A percentile compares a stretch with the other conserved stretches of the same genome.
Conservation (phyloP, 2,113 vertebrate genomes). For the Potamarius usumacintae region DNA sequence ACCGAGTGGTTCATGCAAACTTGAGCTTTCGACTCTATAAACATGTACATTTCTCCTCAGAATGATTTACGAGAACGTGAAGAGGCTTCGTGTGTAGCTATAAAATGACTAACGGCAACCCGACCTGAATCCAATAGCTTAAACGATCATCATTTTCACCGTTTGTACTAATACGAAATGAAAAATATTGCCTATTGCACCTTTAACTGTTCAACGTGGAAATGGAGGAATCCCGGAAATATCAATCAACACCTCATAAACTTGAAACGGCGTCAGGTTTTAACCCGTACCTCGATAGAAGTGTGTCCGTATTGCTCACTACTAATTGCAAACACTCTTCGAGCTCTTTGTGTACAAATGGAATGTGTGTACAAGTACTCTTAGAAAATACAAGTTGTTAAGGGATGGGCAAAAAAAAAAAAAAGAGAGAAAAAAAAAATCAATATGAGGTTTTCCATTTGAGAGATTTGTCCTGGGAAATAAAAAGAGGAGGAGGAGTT, state of each 20-base stretch:
- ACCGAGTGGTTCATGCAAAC: background rate
- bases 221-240: background rate
- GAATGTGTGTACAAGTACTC: slow-evolving; percentile 15
- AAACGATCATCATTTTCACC: background rate
- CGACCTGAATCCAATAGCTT: background rate
- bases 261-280: background rate
- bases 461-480: background rate
- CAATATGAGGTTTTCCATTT: background rate
- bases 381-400: background rate
- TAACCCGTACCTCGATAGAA: background rate
- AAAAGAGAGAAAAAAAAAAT: background rate
- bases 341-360: background rate
- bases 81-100: background rate
- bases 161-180: background rate
- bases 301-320: background rate
- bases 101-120: background rate
- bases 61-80: background rate
- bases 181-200: background rate
- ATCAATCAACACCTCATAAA: background rate
- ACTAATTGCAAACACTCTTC: background rate
- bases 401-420: background rate
- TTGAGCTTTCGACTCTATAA: background rate
- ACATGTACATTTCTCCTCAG: background rate
- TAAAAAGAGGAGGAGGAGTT: background rate
- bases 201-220: background rate